Conservation (phyloP, 2,797 vertebrate genomes). For the Poecilia wingei region DNA sequence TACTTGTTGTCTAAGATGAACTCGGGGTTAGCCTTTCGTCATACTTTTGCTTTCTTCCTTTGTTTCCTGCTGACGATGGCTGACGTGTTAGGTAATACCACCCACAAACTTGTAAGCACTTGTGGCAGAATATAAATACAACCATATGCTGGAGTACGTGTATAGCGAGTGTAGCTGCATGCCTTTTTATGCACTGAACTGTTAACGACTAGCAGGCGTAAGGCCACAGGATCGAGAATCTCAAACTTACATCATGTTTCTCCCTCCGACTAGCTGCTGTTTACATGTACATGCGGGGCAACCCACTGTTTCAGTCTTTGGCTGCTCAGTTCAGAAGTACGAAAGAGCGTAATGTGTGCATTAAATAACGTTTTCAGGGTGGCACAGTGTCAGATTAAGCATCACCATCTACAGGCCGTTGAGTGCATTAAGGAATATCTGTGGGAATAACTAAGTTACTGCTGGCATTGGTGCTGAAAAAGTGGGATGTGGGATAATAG, state of each 20-base stretch:
- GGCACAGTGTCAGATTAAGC: background rate
- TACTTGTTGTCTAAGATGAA: background rate
- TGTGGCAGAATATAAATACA: constrained; percentile 71
- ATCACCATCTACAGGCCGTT: background rate
- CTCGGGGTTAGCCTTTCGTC: background rate
- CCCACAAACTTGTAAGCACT: constrained; percentile 73
- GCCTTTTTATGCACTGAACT: constrained; percentile 40
- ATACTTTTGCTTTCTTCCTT: background rate
- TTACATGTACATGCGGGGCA: background rate
- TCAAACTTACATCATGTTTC: constrained; percentile 39
- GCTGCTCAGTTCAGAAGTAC: background rate
- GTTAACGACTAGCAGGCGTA: constrained; percentile 36
- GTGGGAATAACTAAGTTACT: background rate
- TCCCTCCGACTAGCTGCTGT: background rate
- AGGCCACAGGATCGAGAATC: constrained; percentile 41
- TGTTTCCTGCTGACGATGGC: constrained; percentile 51
- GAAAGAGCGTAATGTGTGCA: background rate
- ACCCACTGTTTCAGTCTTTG: background rate
- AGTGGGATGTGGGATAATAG: background rate
- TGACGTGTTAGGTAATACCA: constrained; percentile 74
- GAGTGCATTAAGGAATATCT: background rate
- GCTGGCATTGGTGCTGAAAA: background rate
- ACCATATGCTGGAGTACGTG: constrained; percentile 63
- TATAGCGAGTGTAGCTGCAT: constrained; percentile 12
- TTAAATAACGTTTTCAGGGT: background rate